A percentile compares a stretch with the other conserved stretches of the same genome.
Evolutionary conservation across 2,113 vertebrate species (phyloP).

Genomic region (Pholis gunnellus): DNA sequence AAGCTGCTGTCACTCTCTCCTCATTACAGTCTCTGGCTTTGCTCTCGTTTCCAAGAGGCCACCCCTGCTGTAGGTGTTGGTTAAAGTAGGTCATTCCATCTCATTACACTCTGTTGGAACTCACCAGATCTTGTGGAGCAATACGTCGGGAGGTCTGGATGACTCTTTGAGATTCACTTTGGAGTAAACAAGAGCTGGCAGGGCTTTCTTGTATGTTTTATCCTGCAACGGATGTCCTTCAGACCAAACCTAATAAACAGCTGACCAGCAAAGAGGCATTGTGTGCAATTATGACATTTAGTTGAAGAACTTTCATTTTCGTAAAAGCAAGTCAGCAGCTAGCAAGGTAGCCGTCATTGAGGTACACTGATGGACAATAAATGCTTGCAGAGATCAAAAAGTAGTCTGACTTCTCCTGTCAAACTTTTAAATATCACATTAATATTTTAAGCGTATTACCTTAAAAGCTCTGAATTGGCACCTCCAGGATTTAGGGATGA

Average conservation of each 20-base stretch:
- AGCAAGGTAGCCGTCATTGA: background rate
- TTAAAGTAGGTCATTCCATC: constrained; percentile 66
- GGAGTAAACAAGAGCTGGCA: background rate
- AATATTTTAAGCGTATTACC: constrained; percentile 37
- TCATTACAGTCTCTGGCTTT: background rate
- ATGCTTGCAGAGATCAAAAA: background rate
- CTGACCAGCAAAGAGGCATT: background rate
- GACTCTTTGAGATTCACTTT: constrained; percentile 15
- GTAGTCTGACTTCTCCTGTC: background rate
- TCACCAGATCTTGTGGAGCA: constrained; percentile 23
- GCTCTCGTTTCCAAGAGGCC: constrained; percentile 10
- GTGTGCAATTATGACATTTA: background rate
- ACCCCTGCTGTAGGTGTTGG: constrained; percentile 29
- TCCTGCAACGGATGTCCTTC: background rate
- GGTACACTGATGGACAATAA: background rate
- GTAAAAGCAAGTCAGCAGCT: background rate
- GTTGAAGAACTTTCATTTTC: background rate
- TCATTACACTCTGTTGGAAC: constrained; percentile 43
- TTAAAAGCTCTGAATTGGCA: constrained; percentile 17
- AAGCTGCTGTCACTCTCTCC: constrained; percentile 10
- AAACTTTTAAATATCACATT: constrained; percentile 23
- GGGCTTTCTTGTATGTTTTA: background rate
- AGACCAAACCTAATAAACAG: background rate
- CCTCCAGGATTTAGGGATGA: constrained; percentile 30
- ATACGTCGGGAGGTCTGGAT: constrained; percentile 33